Percentiles rank a stretch among this genome's conserved stretches.
Conservation (phyloP, 2,797 vertebrate genomes). For the Micropoecilia bifurca region DNA sequence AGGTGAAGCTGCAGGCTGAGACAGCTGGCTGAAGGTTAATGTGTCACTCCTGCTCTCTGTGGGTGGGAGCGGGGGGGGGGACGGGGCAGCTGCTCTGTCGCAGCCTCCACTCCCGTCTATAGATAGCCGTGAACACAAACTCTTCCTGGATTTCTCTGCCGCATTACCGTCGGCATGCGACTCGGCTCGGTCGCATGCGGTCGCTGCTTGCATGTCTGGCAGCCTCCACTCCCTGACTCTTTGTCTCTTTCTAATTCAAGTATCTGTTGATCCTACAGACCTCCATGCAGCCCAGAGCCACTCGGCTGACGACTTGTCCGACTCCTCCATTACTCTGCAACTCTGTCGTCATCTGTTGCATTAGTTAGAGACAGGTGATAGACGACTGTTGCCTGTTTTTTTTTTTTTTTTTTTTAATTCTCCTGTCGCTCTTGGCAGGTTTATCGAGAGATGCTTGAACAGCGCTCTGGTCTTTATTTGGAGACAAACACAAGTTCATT, state of each 20-base stretch:
- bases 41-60: conserved; percentile 65
- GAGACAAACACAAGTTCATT: conserved; percentile 28
- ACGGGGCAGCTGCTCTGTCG: conserved; percentile 71
- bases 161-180: conserved; percentile 51
- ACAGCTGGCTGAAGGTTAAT: conserved; percentile 81
- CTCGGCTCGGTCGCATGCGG: conserved; percentile 36
- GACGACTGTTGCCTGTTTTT: conserved; percentile 7
- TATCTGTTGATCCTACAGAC: conserved; percentile 23
- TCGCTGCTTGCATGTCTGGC: conserved; percentile 50
- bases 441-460: conserved; percentile 37
- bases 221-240: conserved; percentile 44
- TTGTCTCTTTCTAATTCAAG: conserved; percentile 32
- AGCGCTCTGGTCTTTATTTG: conserved; percentile 63
- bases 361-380: conserved; percentile 65
- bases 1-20: conserved; percentile 53
- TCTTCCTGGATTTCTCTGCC: conserved; percentile 67
- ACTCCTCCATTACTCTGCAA: conserved; percentile 40
- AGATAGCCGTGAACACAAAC: conserved; percentile 78
- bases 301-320: conserved; percentile 46
- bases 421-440: conserved; percentile 47
- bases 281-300: conserved; percentile 27
- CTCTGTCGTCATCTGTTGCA: conserved; percentile 46
- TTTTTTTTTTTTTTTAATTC: conserved; percentile 7
- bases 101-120: conserved; percentile 72
- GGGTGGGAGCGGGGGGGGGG: background rate